These are phyloP conservation scores for Machimus rusticus DNA, from an alignment of 2,888 invertebrate genomes.

Conservation along the genomic window DNA sequence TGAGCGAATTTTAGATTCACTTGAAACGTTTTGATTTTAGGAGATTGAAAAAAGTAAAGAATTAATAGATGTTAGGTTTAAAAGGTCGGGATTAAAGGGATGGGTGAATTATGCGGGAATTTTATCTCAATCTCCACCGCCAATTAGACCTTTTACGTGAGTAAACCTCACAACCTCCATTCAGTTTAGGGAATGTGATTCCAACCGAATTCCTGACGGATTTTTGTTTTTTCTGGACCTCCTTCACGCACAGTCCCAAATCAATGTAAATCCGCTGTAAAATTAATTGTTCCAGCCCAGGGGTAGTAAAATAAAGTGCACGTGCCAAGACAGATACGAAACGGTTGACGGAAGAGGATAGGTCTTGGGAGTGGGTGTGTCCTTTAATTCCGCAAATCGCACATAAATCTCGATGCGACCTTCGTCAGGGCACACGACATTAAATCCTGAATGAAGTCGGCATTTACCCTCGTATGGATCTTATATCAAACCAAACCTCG, in stretches of 20 bases:
- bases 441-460: constrained; percentile 46
- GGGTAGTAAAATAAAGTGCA: neutral
- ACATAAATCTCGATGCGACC: constrained; percentile 45
- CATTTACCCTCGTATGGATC: constrained; percentile 34
- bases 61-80: neutral
- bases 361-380: neutral
- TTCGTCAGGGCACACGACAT: constrained; percentile 45
- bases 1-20: neutral
- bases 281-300: neutral
- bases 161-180: neutral
- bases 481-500: constrained; percentile 40
- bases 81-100: neutral
- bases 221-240: neutral
- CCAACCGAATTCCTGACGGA: neutral
- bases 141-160: neutral
- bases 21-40: neutral
- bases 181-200: neutral
- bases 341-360: neutral
- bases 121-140: neutral
- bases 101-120: neutral
- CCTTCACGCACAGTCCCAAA: neutral
- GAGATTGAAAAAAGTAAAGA: neutral
- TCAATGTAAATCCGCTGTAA: neutral
- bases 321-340: neutral
- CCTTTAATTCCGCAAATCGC: constrained; percentile 43